phyloP scores from a whole-genome alignment of 2,113 vertebrate genomes.

The Pleuronectes platessa region DNA sequence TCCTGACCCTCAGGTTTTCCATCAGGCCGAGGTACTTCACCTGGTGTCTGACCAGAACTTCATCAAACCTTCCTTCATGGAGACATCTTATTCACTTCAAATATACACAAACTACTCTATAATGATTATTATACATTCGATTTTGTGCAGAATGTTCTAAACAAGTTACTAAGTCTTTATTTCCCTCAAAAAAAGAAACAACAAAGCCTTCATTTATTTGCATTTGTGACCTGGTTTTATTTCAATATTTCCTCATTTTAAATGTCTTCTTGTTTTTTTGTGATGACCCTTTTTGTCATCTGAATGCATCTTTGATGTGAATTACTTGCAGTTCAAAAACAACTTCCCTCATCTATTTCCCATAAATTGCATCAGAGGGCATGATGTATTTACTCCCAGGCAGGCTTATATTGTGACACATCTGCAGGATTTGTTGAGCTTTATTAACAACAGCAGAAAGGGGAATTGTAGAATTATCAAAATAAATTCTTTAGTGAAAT shows the following conservation, averaged over 20 bases:
- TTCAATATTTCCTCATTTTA: too few species aligned
- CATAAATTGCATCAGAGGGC: background rate
- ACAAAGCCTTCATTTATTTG: too few species aligned
- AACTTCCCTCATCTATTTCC: background rate
- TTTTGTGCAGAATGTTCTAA: background rate
- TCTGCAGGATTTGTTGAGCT: background rate
- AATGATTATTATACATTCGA: background rate
- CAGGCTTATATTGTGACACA: background rate
- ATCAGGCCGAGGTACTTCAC: slow-evolving; percentile 98
- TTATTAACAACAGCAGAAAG: background rate
- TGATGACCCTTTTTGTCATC: background rate
- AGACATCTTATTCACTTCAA: slow-evolving; percentile 7
- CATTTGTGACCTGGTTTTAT: background rate
- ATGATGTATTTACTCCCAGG: background rate
- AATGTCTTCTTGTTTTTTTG: background rate
- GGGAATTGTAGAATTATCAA: background rate
- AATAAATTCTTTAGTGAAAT: background rate
- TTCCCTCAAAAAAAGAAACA: too few species aligned
- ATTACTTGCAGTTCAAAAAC: too few species aligned
- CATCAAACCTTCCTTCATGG: slow-evolving; percentile 90
- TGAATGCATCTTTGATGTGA: background rate
- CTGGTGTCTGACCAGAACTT: slow-evolving; percentile 95
- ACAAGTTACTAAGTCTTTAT: background rate
- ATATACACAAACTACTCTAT: background rate
- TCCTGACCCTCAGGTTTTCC: slow-evolving; percentile 95